Evolutionary conservation across 2,113 vertebrate species (phyloP), one percentile per base, ranked within the genome.

Genomic region (Cygnus buccinator): DNA sequence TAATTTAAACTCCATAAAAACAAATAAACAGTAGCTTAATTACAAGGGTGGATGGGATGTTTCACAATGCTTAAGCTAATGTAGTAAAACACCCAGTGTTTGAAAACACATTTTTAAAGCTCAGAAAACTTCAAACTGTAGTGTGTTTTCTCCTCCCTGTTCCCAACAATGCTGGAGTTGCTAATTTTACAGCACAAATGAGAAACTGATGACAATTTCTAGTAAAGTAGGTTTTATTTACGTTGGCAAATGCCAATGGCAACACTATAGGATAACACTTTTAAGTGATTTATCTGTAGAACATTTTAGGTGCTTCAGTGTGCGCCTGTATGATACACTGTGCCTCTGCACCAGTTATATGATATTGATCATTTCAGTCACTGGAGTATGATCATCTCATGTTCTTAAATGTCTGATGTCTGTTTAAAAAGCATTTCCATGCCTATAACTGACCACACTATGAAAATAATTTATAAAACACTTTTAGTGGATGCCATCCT

Each of bases 21-120:
- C 95, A 96, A 96, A 95, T 86, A 96, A 96, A 95, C 89, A 96
- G 92, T 97, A 96, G 95, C 93, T 95, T 97, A 97, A 97, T 97
- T 97, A 97, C 89, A 93, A 92, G 94, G 90, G 85, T 80, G 85
- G 90, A 95, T 63, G 91, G 89, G 90, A 89, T 87, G 93, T 97
- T 97, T 94, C 94, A 95, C 96, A 95, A 96, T 74, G 58, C 93
- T 96, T 90, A 72, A 94, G 92, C 84, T 93, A 91, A 94, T 95
- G 92, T 74, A 94, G 83, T 95, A 88, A 94, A 97, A 94, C 87
- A 94, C 71, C 84, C 96, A 97, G 89, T 92, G 89, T 84, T 96
- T 96, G 96, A 95, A 94, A 95, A 94, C 92, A 78, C 71, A 85
- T 95, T 96, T 95, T 96, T 94, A 92, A 95, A 94, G 67, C 81